phyloP scores from a whole-genome alignment of 2,888 invertebrate species.

The Tiphia femorata region DNA sequence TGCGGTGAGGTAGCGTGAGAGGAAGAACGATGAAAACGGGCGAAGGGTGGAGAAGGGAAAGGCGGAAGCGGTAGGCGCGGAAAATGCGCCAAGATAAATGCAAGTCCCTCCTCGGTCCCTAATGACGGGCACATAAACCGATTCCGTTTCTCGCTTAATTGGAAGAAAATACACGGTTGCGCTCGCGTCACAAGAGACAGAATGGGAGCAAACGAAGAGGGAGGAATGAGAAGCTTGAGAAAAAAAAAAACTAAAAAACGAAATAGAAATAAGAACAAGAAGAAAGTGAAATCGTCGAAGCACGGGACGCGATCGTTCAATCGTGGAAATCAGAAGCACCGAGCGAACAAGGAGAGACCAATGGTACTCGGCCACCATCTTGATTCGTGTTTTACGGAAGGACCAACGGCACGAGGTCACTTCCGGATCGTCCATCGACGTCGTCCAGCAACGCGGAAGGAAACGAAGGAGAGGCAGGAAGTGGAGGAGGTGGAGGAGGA shows the following conservation, averaged over 20 bases:
- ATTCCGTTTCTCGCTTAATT: conserved; percentile 38
- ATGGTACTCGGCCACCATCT: too few species aligned
- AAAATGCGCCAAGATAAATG: not conserved
- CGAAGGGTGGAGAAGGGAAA: too few species aligned
- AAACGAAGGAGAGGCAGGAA: too few species aligned
- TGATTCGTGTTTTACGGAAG: too few species aligned
- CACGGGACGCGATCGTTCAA: not conserved
- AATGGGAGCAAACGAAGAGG: not conserved
- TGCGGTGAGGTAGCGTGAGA: not conserved
- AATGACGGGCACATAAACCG: conserved; percentile 32
- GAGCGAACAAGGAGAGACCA: too few species aligned
- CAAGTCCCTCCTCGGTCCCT: conserved; percentile 18
- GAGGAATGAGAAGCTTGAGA: not conserved
- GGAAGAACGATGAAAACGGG: not conserved
- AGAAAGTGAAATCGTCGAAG: not conserved
- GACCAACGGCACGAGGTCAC: too few species aligned
- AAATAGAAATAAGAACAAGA: not conserved
- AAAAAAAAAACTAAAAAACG: not conserved
- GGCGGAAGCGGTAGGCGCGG: not conserved
- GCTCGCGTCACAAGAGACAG: too few species aligned
- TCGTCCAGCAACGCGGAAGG: not conserved
- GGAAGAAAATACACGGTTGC: conserved; percentile 24
- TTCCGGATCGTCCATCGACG: too few species aligned
- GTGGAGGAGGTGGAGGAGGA: too few species aligned
- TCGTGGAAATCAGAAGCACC: too few species aligned